phyloP scores from a whole-genome alignment of 2,797 vertebrate genomes.

The Aselliscus stoliczkanus region DNA sequence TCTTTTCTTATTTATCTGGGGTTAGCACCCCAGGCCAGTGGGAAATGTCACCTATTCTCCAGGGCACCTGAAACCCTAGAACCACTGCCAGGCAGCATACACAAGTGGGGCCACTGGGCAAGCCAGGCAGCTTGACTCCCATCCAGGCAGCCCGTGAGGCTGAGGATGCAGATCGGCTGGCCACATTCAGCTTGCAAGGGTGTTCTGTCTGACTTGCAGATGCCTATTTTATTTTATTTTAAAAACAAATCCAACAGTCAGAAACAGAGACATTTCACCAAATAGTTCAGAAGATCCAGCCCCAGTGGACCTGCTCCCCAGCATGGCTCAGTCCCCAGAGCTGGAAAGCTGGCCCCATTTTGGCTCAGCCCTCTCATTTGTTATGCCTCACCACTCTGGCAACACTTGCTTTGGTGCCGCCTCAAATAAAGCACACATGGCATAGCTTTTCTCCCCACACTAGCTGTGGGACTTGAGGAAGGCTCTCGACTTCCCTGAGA shows the following conservation, averaged over 20 bases:
- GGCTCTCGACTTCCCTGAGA: background rate
- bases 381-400: background rate
- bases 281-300: background rate
- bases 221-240: background rate
- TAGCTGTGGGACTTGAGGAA: background rate
- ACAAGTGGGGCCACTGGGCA: background rate
- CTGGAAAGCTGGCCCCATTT: background rate
- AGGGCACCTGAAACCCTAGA: background rate
- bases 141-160: background rate
- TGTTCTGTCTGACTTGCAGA: background rate
- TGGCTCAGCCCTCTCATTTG: rapidly evolving
- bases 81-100: background rate
- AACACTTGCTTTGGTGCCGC: rapidly evolving
- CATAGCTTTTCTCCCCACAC: background rate
- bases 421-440: rapidly evolving
- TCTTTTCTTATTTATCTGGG: background rate
- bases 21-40: background rate
- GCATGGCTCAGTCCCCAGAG: background rate
- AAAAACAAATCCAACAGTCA: background rate
- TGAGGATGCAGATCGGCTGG: background rate
- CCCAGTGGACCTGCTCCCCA: background rate
- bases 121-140: background rate
- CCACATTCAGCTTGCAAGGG: background rate
- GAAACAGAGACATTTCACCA: background rate
- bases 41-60: background rate